Evolutionary conservation across 2,888 invertebrate genomes (phyloP).

Genomic region (Rhagophthalmus giganteus): DNA sequence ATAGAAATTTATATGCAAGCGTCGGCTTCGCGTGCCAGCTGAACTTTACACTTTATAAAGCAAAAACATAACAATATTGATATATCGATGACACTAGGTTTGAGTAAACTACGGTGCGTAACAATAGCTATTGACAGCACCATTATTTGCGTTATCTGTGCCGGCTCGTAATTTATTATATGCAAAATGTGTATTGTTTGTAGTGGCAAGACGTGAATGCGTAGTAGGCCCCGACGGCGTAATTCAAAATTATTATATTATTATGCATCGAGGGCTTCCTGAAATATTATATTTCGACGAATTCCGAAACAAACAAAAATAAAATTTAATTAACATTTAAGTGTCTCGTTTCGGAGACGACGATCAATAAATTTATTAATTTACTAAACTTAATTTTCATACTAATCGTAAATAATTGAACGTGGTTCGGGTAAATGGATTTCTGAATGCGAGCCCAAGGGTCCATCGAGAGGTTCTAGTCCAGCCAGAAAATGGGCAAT

Average conservation of each 20-base stretch:
- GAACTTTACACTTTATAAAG: slow-evolving; percentile 12
- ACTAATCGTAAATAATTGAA: too few relatives aligned
- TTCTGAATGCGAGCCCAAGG: too few relatives aligned
- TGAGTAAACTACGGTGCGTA: slow-evolving; percentile 29
- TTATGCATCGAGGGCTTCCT: too few relatives aligned
- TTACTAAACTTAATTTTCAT: too few relatives aligned
- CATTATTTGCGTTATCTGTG: slow-evolving; percentile 41
- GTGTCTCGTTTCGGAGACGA: too few relatives aligned
- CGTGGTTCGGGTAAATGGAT: too few relatives aligned
- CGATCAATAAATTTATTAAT: too few relatives aligned
- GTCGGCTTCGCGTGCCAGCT: slow-evolving; percentile 3
- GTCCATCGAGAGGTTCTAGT: too few relatives aligned
- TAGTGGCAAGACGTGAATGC: not conserved
- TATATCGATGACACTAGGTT: slow-evolving; percentile 19
- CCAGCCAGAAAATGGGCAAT: too few relatives aligned
- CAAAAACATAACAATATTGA: slow-evolving; percentile 24
- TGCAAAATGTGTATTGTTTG: slow-evolving; percentile 43
- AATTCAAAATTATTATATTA: not conserved
- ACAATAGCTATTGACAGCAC: slow-evolving; percentile 42
- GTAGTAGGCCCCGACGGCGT: not conserved
- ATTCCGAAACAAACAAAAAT: too few relatives aligned
- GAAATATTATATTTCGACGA: too few relatives aligned
- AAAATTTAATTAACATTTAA: too few relatives aligned
- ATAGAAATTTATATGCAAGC: slow-evolving; percentile 3
- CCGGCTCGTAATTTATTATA: slow-evolving; percentile 43